Conservation (phyloP, 2,888 invertebrate species). For the Incurvaria masculella region DNA sequence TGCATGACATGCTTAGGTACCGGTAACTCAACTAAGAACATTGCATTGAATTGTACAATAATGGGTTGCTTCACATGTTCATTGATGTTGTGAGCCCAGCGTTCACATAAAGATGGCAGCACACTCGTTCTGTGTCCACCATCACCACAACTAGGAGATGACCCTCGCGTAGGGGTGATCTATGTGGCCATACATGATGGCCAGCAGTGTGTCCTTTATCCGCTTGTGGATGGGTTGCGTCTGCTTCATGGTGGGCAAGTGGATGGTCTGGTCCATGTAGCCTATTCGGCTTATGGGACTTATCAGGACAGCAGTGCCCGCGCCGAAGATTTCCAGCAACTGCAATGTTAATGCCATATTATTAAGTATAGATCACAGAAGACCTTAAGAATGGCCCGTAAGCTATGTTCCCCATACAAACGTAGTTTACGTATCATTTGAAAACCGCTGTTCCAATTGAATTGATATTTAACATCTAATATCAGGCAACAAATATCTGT, state of each 20-base stretch:
- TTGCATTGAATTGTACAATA: too few species aligned
- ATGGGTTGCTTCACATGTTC: too few species aligned
- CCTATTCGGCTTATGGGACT: conserved; percentile 87
- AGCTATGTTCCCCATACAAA: too few species aligned
- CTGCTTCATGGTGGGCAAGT: conserved; percentile 73
- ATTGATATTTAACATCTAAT: too few species aligned
- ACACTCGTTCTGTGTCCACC: conserved; percentile 7
- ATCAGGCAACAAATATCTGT: too few species aligned
- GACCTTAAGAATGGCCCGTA: too few species aligned
- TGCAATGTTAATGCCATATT: conserved; percentile 36
- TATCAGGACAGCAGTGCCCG: conserved; percentile 96
- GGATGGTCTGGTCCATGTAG: conserved; percentile 65
- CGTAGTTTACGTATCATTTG: too few species aligned
- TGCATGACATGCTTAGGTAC: too few species aligned
- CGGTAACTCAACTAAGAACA: too few species aligned
- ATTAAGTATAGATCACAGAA: neutral
- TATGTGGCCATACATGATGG: conserved; percentile 88
- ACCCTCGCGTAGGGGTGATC: conserved; percentile 76
- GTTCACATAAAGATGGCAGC: conserved; percentile 10
- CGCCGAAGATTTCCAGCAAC: conserved; percentile 94
- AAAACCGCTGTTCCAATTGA: too few species aligned
- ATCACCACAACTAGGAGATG: conserved; percentile 30
- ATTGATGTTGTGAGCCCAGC: too few species aligned
- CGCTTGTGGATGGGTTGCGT: conserved; percentile 68
- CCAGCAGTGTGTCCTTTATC: conserved; percentile 71